A percentile compares a stretch with the other conserved stretches of the same genome.
These are phyloP conservation scores for Melanerpes aurifrons DNA, from an alignment of 2,113 vertebrate genomes.

Conservation along the genomic window DNA sequence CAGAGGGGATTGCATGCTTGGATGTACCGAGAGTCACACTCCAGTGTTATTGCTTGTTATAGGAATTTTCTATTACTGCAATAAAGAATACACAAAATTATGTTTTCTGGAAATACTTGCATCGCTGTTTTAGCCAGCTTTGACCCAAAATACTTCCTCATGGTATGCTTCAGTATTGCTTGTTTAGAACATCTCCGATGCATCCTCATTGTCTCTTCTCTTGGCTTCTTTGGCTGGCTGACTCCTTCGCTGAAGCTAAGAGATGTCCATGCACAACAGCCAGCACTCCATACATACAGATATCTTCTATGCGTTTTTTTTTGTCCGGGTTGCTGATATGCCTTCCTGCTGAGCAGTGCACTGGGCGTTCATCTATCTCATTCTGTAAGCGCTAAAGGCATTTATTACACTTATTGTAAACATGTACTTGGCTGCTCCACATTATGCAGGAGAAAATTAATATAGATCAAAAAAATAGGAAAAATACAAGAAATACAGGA, in stretches of 20 bases:
- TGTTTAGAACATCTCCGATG: not conserved
- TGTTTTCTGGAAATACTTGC: not conserved
- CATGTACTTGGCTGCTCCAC: not conserved
- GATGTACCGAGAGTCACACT: not conserved
- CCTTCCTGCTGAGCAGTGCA: not conserved
- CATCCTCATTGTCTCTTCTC: not conserved
- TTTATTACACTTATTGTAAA: not conserved
- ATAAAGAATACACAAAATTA: not conserved
- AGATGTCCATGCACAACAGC: not conserved
- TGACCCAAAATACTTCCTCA: not conserved
- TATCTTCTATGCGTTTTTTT: not conserved
- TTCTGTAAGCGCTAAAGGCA: not conserved
- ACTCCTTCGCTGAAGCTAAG: not conserved
- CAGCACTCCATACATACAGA: not conserved
- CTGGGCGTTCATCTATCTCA: not conserved
- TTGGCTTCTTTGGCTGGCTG: not conserved
- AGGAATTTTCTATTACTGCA: not conserved
- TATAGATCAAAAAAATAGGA: not conserved
- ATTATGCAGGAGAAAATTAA: not conserved
- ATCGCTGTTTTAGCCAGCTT: not conserved
- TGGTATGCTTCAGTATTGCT: not conserved
- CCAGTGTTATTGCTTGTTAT: not conserved
- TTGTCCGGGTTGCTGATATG: not conserved
- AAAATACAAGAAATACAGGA: not conserved
- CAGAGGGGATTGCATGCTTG: accelerated